Conservation (phyloP, 1,140 invertebrate species). For the Anagrus nilaparvatae region DNA sequence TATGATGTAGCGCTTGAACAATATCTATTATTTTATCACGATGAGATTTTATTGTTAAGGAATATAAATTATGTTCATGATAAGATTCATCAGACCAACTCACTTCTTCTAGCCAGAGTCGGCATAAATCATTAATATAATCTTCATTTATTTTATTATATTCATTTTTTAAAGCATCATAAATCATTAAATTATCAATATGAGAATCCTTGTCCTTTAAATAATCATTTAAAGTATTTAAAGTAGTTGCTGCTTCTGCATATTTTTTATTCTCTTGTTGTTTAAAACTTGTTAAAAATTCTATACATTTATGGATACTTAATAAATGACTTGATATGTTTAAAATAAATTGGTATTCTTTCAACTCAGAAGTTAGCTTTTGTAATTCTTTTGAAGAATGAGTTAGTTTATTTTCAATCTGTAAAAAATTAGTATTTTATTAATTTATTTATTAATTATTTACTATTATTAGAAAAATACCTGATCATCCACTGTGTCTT, state of each 20-base stretch:
- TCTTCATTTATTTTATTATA: constrained; percentile 33
- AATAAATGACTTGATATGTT: constrained; percentile 43
- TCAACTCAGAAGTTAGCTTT: constrained; percentile 41
- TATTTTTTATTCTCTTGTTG: constrained; percentile 33
- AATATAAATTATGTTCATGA: constrained; percentile 18
- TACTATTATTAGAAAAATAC: constrained; percentile 17
- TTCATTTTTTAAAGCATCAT: constrained; percentile 31
- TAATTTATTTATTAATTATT: constrained; percentile 1
- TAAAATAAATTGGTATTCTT: constrained; percentile 42
- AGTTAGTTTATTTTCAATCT: constrained; percentile 47
- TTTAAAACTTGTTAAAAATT: constrained; percentile 39
- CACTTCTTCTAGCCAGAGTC: constrained; percentile 41
- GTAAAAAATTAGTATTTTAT: neutral
- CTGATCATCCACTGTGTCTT: constrained; percentile 43
- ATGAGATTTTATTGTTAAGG: constrained; percentile 33
- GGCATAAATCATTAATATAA: constrained; percentile 37
- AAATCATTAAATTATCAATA: constrained; percentile 43
- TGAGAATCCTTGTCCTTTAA: constrained; percentile 40
- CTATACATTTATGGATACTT: constrained; percentile 42
- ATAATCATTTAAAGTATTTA: constrained; percentile 40
- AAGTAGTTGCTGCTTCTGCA: constrained; percentile 39
- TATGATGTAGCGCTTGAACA: constrained; percentile 39
- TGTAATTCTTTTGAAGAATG: constrained; percentile 46
- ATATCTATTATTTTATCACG: constrained; percentile 37
- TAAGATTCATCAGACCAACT: constrained; percentile 24